Conservation (phyloP, 2,113 vertebrate species). For the Melospiza georgiana region DNA sequence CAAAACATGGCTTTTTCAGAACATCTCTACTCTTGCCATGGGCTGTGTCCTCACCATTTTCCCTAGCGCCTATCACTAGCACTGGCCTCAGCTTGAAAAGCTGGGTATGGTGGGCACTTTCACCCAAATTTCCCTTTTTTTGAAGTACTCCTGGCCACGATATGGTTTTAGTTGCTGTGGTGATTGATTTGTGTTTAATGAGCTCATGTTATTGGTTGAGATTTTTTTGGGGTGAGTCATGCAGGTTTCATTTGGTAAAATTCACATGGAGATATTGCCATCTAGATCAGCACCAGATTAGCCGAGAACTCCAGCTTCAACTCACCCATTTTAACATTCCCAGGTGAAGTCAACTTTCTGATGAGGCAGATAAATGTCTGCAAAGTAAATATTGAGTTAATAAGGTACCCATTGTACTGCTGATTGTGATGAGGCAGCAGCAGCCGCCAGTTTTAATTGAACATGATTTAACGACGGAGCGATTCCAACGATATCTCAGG, state of each 20-base stretch:
- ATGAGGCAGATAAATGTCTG: conserved; percentile 54
- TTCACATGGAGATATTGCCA: conserved; percentile 38
- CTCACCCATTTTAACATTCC: conserved; percentile 31
- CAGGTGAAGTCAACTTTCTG: conserved; percentile 46
- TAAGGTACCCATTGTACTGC: conserved; percentile 48
- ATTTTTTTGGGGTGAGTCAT: conserved; percentile 62
- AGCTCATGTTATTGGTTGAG: conserved; percentile 61
- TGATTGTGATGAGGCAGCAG: conserved; percentile 1
- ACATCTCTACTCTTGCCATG: neutral
- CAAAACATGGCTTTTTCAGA: neutral
- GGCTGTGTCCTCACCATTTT: neutral
- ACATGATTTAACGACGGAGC: conserved; percentile 30
- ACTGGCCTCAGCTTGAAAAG: neutral
- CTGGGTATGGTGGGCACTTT: conserved; percentile 8
- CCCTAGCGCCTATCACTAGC: neutral
- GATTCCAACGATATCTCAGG: conserved; percentile 27
- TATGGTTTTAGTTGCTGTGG: conserved; percentile 40
- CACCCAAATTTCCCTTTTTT: conserved; percentile 2
- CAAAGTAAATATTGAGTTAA: conserved; percentile 51
- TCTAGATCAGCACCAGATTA: conserved; percentile 55
- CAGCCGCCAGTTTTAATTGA: conserved; percentile 60
- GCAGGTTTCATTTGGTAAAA: conserved; percentile 22
- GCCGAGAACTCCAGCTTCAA: conserved; percentile 6
- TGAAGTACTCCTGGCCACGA: neutral
- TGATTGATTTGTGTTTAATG: conserved; percentile 55